These are phyloP conservation scores for Sinosuthora webbiana DNA, from an alignment of 2,113 vertebrate species.

Conservation along the genomic window DNA sequence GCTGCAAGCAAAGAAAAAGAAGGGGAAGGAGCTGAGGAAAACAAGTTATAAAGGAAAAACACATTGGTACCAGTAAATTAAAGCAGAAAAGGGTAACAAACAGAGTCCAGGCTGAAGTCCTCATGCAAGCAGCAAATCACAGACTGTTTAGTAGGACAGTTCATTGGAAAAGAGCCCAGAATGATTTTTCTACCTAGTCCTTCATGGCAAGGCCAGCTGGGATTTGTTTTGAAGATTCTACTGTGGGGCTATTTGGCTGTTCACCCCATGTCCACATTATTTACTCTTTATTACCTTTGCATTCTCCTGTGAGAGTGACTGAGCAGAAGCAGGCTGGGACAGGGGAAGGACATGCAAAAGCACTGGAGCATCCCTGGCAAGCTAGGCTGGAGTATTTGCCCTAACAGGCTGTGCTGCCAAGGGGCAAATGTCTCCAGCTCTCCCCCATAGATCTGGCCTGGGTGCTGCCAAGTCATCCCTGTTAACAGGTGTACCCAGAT, in stretches of 20 bases:
- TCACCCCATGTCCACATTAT: not conserved
- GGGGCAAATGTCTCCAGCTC: not conserved
- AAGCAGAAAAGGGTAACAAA: conserved; percentile 11
- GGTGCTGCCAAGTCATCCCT: not conserved
- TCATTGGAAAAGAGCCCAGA: conserved; percentile 35
- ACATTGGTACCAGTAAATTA: not conserved
- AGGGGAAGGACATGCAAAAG: not conserved
- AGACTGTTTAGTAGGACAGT: not conserved
- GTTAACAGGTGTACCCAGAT: not conserved
- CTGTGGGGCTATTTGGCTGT: not conserved
- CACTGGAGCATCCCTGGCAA: not conserved
- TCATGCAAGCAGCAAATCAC: conserved; percentile 10
- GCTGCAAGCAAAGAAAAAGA: conserved; percentile 62
- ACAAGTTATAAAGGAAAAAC: conserved; percentile 8
- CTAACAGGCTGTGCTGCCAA: not conserved
- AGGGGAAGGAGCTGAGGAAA: conserved; percentile 61
- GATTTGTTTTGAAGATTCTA: not conserved
- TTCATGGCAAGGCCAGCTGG: not conserved
- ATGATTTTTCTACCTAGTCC: not conserved
- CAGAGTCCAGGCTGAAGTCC: conserved; percentile 52
- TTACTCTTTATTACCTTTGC: not conserved
- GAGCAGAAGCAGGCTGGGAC: not conserved
- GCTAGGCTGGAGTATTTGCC: not conserved
- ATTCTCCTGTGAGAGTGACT: not conserved
- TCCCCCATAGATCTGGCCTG: accelerated